Evolutionary conservation across 2,888 invertebrate species (phyloP), one percentile per base, ranked within the genome.

Genomic region (Xanthia togata): DNA sequence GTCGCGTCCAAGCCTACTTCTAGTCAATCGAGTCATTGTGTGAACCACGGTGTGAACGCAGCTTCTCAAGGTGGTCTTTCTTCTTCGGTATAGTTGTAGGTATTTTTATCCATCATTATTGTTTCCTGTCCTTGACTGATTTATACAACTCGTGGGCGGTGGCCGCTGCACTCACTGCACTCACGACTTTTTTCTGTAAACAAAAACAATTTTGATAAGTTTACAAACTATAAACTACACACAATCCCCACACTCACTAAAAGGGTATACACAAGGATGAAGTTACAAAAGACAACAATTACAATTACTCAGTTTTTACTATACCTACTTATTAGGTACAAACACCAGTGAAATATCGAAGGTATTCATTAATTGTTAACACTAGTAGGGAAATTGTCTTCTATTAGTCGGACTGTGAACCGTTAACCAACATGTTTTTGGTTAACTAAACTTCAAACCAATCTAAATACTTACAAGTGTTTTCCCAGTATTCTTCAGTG

Each of bases 401-500:
- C 2, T 0, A 1, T 44, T 20, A 6, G 11, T 26, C 38, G 41
- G 2, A 9, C 9, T 63, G n/a, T 1, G n/a, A 41, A 41, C 55
- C 8, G 26, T 2, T 41, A 11, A 41, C 38, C 64, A 31, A 2
- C 14, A 57, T 26, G 8, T 20, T 41, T 23, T 17, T 0, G 2
- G 20, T 38, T 41, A 20, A 6, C 20, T 17, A 20, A 47, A 60
- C 47, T 59, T 68, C 4, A 14, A 4, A 31, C 4, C 4, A 69
- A 17, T 17, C 23, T 2, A 26, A 26, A 11, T 80, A 91, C 93
- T 93, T 84, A 93, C 92, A 80, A 92, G 83, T 23, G 80, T 79
- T 88, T 89, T 78, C n/a, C 90, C 91, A 47, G 91, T 90, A 70
- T 89, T 92, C 78, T 88, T 90, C 47, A 93, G 89, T 4, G 88